phyloP scores from a whole-genome alignment of 1,140 invertebrate genomes.

The Scaptodrosophila lebanonensis region DNA sequence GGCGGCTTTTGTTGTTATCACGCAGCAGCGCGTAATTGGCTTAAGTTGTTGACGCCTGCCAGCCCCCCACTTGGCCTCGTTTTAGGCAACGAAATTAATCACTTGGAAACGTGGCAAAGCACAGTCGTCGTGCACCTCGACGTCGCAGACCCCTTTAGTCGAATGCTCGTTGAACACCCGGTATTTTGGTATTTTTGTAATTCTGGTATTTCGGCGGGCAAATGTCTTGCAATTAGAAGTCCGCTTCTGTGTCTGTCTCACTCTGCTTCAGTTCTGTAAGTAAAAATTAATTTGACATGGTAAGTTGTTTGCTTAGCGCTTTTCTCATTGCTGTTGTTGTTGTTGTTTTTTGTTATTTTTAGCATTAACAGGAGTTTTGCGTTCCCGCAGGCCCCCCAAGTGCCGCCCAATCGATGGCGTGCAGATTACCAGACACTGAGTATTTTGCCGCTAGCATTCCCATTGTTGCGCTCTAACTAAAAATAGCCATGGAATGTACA shows the following conservation, averaged over 20 bases:
- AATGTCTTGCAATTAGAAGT: too few species aligned
- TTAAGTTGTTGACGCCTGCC: constrained; percentile 32
- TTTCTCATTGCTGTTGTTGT: too few species aligned
- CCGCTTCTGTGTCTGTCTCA: too few species aligned
- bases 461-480: not conserved
- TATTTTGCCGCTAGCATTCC: not conserved
- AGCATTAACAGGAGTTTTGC: constrained; percentile 46
- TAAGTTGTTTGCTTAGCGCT: too few species aligned
- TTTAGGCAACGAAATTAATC: constrained; percentile 67
- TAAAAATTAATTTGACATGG: too few species aligned
- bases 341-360: constrained; percentile 43
- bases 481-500: constrained; percentile 17
- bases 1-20: constrained; percentile 21
- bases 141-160: too few species aligned
- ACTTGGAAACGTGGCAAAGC: constrained; percentile 57
- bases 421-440: constrained; percentile 7
- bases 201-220: too few species aligned
- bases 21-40: constrained; percentile 49
- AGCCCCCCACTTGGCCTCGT: constrained; percentile 8
- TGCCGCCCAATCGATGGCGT: constrained; percentile 14
- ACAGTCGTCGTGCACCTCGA: too few species aligned
- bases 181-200: too few species aligned
- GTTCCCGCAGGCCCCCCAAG: constrained; percentile 6
- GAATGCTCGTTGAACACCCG: too few species aligned
- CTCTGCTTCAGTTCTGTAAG: constrained; percentile 54